Base-by-base conservation (phyloP, 2,888 invertebrate species). In the Orthosia incerta region DNA sequence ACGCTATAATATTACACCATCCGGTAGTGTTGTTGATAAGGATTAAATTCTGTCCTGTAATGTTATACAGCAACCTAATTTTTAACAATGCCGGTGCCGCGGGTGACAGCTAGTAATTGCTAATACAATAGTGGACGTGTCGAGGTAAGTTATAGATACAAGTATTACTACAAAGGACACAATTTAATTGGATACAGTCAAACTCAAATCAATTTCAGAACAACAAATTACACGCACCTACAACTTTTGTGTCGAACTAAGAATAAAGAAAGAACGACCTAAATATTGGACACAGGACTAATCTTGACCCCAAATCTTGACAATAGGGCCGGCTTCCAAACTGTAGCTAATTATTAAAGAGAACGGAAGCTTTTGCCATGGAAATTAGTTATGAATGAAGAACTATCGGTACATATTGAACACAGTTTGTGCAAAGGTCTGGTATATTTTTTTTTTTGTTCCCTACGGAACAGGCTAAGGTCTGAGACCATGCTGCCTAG, bases 281-380 rank as follows among this genome's bases (percentile, higher is more conserved):
- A 78, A 60, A 61, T 78, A 50, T 20, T 39, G 3, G 3, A 20
- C 20, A 63, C 56, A 50, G 26, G 18, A 20, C 26, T 55, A 18
- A 23, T 23, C 26, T 13, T 31, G 57, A 72, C 71, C 57, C 5
- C 16, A 20, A 48, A 5, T 57, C n/a, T 50, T 68, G 7, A 51
- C 57, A 57, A 57, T 57, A 39, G 55, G n/a, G 15, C 13, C 15
- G 15, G 13, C 18, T 56, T 11, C 20, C 15, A 20, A 66, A 13
- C 20, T 50, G 26, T 48, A 16, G 9, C 55, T 20, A 55, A 75
- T 63, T 73, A 46, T 12, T 62, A 23, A 72, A 62, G 18, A 69
- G 31, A 72, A 74, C 15, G n/a, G 53, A 63, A 63, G 23, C 16
- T 23, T 48, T 76, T 63, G n/a, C 64, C 23, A 48, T 55, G 39